Conservation (phyloP, 2,113 vertebrate species). For the Stegostoma tigrinum region DNA sequence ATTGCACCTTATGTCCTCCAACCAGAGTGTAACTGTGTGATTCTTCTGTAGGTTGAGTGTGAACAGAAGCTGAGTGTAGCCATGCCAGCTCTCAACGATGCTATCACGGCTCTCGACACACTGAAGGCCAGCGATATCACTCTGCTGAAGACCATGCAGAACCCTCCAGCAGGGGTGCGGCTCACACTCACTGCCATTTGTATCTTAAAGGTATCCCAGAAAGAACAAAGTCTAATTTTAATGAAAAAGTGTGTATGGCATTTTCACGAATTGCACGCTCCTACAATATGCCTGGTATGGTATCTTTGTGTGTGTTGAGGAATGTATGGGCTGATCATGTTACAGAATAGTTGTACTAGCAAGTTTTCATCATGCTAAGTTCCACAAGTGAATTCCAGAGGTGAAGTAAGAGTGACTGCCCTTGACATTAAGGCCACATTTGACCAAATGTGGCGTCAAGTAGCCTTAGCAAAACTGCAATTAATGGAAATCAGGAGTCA, state of each 20-base stretch:
- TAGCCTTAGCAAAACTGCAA: no score
- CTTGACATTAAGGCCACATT: no score
- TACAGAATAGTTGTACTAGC: background rate
- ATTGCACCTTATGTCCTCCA: background rate
- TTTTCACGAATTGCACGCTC: background rate
- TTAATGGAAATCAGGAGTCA: no score
- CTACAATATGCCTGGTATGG: background rate
- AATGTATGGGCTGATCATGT: background rate
- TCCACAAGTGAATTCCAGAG: no score
- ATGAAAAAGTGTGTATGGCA: background rate
- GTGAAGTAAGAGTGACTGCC: no score
- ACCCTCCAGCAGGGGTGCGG: constrained; percentile 42
- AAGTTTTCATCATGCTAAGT: background rate
- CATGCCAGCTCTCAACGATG: constrained; percentile 42
- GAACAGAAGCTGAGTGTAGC: constrained; percentile 44
- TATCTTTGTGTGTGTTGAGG: background rate
- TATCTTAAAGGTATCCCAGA: constrained; percentile 41
- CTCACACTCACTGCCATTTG: constrained; percentile 41
- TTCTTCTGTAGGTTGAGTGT: constrained; percentile 42
- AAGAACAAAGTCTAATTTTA: background rate
- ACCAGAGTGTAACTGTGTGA: background rate
- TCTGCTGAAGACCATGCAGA: constrained; percentile 45
- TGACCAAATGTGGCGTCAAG: no score
- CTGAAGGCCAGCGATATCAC: constrained; percentile 44
- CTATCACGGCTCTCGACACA: constrained; percentile 43